Evolutionary conservation across 2,888 invertebrate species (phyloP), one percentile per base, ranked within the genome.

Genomic region (Lumbricus terrestris): DNA sequence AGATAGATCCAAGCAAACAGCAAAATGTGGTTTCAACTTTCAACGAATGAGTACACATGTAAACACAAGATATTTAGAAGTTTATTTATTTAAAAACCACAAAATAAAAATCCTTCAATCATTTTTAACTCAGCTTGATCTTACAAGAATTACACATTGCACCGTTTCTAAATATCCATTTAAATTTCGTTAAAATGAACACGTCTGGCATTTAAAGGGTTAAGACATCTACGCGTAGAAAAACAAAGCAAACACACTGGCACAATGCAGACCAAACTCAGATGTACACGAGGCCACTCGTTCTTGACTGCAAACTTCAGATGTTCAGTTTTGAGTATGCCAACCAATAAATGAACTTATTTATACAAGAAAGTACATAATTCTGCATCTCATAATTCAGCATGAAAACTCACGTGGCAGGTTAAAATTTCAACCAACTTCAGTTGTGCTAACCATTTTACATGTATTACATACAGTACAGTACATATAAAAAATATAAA

Each of bases 21-120:
- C 4, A 8, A 15, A 47, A 18, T 69, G 69, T 11, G 8, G 29
- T 69, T 69, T 69, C 29, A 69, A 3, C n/a, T 69, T 69, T 69
- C 29, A 69, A 3, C n/a, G 69, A 69, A 69, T 69, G n/a, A 69
- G n/a, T 29, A 69, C 29, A n/a, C 29, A 29, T 54, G 23, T n/a
- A 16, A 23, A 16, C 13, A n/a, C 69, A 69, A n/a, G 29, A 69
- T 29, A 69, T n/a, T n/a, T 5, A 69, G n/a, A 6, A 29, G 69
- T 69, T 69, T 69, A n/a, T n/a, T 69, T 69, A 69, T 69, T 69
- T n/a, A 69, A 69, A 69, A 69, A 69, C 69, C 69, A 69, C n/a
- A 69, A 69, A 69, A 69, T 69, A 69, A 69, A 69, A 69, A 69
- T n/a, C 69, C 69, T 69, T 69, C n/a, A n/a, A 69, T 69, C 69